Base-by-base conservation (phyloP, 2,888 invertebrate genomes). In the Diaprepes abbreviatus region DNA sequence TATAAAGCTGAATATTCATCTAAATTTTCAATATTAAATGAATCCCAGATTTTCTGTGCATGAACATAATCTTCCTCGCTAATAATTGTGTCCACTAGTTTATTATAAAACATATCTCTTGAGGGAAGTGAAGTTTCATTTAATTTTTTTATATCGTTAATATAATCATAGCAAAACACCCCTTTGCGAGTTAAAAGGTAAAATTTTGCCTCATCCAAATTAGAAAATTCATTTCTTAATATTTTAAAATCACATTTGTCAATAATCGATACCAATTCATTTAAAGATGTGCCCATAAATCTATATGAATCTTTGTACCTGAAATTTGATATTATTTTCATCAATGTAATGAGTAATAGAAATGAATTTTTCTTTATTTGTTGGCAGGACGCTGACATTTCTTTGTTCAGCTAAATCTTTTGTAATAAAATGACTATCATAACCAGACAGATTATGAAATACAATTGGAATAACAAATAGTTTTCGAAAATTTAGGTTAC, bases 181-280 rank as follows among this genome's bases (percentile, higher is more conserved):
- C 5, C 5, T 10, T 28, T 28, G 3, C 33, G 33, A 10, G 33
- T 33, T 33, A 33, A 33, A 4, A 33, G 33, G 5, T 33, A 5
- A 33, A 33, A 33, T 3, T 33, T 4, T 33, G 5, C 10, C 2
- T 33, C 9, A 33, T 33, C 10, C 10, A 9, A 9, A 33, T 9
- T 33, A n/a, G n/a, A 28, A 28, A 28, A 28, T 6, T 28, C 28
- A 4, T 28, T 28, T 28, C 6, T 28, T 6, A 28, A 28, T 28
- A 28, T 28, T 6, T 28, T 28, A 4, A 28, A 28, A 4, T 28
- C 28, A 79, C 75, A 6, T 79, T 36, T 57, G 77, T 54, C n/a
- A 12, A 52, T 43, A 71, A 48, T 1, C 78, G 79, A 57, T 71
- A 63, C 65, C 79, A 10, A 1, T 17, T 28, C 28, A 12, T 14